phyloP scores from a whole-genome alignment of 2,113 vertebrate genomes.

The Callipepla squamata region DNA sequence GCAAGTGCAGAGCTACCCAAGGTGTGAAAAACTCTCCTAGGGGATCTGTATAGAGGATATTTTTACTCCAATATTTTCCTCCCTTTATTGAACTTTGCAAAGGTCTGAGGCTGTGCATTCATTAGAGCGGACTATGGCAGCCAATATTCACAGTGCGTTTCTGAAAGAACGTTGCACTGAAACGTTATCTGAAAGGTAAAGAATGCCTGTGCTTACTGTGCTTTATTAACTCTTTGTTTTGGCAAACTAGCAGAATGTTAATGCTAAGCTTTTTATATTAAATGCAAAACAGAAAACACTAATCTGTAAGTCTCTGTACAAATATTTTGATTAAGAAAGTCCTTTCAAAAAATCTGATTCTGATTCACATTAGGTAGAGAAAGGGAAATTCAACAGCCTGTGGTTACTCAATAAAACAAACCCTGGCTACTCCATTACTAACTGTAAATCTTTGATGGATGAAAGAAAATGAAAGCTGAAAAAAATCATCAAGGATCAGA shows the following conservation, averaged over 20 bases:
- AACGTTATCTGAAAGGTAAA: conserved; percentile 42
- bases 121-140: not conserved
- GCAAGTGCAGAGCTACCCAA: not conserved
- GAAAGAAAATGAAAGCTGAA: conserved; percentile 58
- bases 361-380: conserved; percentile 43
- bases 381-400: conserved; percentile 59
- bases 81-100: not conserved
- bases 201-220: conserved; percentile 24
- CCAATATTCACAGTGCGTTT: not conserved
- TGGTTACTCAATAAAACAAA: conserved; percentile 68
- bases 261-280: conserved; percentile 57
- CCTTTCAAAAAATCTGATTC: conserved; percentile 54
- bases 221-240: conserved; percentile 56
- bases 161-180: conserved; percentile 6
- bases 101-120: not conserved
- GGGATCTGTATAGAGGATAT: not conserved
- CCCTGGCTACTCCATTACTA: conserved; percentile 40
- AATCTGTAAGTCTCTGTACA: conserved; percentile 18
- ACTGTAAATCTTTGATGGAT: conserved; percentile 40
- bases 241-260: conserved; percentile 21
- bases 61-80: not conserved
- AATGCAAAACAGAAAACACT: conserved; percentile 55
- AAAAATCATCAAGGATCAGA: conserved; percentile 32
- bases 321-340: conserved; percentile 62
- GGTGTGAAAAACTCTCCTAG: not conserved